Conservation (phyloP, 2,888 invertebrate genomes). For the Trissonchulus latispiculum region DNA sequence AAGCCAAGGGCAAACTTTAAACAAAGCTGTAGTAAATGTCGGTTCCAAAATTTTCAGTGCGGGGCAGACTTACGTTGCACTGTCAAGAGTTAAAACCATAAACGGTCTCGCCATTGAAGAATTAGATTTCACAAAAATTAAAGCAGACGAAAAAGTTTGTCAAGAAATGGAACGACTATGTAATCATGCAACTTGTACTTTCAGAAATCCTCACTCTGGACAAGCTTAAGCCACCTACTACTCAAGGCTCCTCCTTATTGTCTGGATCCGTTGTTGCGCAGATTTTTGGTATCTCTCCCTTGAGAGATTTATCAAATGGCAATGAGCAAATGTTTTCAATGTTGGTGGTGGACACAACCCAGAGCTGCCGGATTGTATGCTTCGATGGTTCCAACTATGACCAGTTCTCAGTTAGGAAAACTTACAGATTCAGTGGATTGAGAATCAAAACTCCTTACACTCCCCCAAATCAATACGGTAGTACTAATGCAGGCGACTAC, state of each 20-base stretch:
- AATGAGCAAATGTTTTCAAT: not conserved
- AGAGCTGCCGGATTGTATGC: not conserved
- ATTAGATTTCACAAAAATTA: too few species aligned
- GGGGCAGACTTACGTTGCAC: conserved; percentile 7
- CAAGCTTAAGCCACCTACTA: too few species aligned
- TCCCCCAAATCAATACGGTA: not conserved
- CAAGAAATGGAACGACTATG: too few species aligned
- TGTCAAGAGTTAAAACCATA: not conserved
- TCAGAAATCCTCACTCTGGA: too few species aligned
- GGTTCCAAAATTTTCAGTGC: not conserved
- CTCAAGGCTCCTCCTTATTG: too few species aligned
- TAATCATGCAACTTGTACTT: too few species aligned
- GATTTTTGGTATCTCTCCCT: too few species aligned
- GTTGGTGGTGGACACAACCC: not conserved
- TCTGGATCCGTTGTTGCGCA: too few species aligned
- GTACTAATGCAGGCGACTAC: not conserved
- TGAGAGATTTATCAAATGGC: not conserved
- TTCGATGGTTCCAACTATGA: not conserved
- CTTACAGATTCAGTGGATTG: not conserved
- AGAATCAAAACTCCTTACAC: not conserved
- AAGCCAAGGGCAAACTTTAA: not conserved
- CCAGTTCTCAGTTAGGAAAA: not conserved
- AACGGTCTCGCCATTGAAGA: not conserved
- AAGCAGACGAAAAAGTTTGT: too few species aligned
- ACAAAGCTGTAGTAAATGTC: not conserved